A percentile compares a stretch with the other conserved stretches of the same genome.
phyloP scores from a whole-genome alignment of 2,113 vertebrate species.

The Hippocampus guttulatus region DNA sequence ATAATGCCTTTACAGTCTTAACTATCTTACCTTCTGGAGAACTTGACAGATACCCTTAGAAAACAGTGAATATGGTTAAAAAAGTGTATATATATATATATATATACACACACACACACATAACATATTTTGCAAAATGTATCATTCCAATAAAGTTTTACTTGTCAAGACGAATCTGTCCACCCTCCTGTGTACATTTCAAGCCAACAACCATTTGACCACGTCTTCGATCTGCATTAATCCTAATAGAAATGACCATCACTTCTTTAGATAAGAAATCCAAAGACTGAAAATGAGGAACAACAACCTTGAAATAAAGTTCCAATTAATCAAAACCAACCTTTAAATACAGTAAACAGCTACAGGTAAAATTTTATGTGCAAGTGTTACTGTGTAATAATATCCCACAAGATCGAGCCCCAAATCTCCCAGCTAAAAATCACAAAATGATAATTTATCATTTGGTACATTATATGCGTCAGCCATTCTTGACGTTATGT shows the following conservation, averaged over 20 bases:
- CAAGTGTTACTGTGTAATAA: not conserved
- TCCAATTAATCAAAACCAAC: not conserved
- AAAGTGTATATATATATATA: constrained; percentile 55
- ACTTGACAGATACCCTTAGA: constrained; percentile 79
- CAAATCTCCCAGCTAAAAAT: not conserved
- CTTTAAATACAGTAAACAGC: not conserved
- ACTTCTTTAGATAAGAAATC: not conserved
- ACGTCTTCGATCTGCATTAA: not conserved
- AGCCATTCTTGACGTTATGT: no score
- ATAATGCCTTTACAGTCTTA: constrained; percentile 82
- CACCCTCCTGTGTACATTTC: constrained; percentile 28
- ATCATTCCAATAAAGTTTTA: constrained; percentile 87
- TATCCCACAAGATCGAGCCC: not conserved
- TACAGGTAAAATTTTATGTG: not conserved
- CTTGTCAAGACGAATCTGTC: constrained; percentile 76
- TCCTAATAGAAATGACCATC: not conserved
- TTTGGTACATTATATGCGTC: no score
- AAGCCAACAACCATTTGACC: not conserved
- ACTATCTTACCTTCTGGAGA: constrained; percentile 80
- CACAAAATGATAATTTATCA: no score
- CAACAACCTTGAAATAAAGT: not conserved
- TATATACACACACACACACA: constrained; percentile 74
- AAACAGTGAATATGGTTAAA: constrained; percentile 77
- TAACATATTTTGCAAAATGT: constrained; percentile 84
- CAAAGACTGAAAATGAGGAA: not conserved